phyloP scores from a whole-genome alignment of 2,888 invertebrate genomes.

The Trisateles emortualis region DNA sequence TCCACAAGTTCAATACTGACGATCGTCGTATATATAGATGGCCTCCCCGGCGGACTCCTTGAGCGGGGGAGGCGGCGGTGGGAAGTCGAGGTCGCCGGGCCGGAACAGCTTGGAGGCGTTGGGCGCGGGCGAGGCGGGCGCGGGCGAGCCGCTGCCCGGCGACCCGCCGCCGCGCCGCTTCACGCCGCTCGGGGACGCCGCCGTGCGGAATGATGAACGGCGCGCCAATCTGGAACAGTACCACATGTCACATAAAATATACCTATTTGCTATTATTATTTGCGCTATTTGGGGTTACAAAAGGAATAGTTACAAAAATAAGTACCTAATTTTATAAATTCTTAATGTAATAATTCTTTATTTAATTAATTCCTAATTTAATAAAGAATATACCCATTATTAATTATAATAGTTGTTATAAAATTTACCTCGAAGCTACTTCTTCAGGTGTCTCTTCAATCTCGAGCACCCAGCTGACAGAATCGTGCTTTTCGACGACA shows the following conservation, averaged over 20 bases:
- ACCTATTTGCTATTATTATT: too few species aligned
- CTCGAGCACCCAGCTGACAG: slow-evolving; percentile 95
- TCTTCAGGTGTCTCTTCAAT: slow-evolving; percentile 92
- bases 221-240: slow-evolving; percentile 86
- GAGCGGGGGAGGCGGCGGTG: slow-evolving; percentile 77
- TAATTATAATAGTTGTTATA: too few species aligned
- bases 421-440: slow-evolving; percentile 86
- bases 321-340: too few species aligned
- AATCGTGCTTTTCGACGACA: slow-evolving; percentile 94
- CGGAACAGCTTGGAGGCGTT: slow-evolving; percentile 83
- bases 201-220: slow-evolving; percentile 89
- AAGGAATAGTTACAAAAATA: too few species aligned
- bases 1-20: slow-evolving; percentile 71
- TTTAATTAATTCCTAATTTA: too few species aligned
- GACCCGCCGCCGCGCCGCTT: slow-evolving; percentile 81
- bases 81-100: slow-evolving; percentile 79
- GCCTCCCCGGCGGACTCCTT: slow-evolving; percentile 90
- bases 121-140: slow-evolving; percentile 81
- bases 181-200: slow-evolving; percentile 73
- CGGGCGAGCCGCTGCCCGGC: slow-evolving; percentile 74
- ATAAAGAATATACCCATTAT: too few species aligned
- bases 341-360: too few species aligned
- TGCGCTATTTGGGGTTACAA: too few species aligned
- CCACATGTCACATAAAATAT: too few species aligned
- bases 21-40: slow-evolving; percentile 85